Evolutionary conservation across 1,140 invertebrate genomes (phyloP).

Genomic region (Pachypeltis micranthus): DNA sequence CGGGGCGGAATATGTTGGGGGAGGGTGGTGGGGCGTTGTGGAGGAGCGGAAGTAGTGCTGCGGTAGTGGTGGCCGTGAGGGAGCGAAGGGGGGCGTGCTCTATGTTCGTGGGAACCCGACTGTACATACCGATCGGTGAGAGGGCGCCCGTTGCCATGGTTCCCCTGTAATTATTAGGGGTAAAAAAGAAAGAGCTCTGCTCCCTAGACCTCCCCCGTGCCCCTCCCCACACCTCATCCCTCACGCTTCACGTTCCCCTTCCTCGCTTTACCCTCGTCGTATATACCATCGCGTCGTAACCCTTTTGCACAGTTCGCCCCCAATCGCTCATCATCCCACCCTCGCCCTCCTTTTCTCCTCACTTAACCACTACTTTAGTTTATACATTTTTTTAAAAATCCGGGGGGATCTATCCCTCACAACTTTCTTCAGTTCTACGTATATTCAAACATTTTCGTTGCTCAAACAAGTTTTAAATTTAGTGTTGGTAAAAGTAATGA

Average conservation of each 20-base stretch:
- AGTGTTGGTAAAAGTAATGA: too few species aligned
- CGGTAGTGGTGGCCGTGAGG: neutral
- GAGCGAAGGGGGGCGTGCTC: neutral
- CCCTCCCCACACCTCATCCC: neutral
- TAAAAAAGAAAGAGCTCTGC: slow-evolving; percentile 17
- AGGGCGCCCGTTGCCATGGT: slow-evolving; percentile 14
- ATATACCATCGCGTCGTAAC: too few species aligned
- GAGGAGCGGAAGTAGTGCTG: neutral
- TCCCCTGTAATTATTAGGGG: slow-evolving; percentile 19
- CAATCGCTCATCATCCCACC: too few species aligned
- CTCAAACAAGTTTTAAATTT: too few species aligned
- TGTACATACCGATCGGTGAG: slow-evolving; percentile 16
- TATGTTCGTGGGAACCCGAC: slow-evolving; percentile 6
- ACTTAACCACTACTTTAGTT: too few species aligned
- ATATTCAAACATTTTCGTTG: too few species aligned
- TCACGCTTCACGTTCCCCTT: neutral
- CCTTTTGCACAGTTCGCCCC: too few species aligned
- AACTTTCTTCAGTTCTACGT: too few species aligned
- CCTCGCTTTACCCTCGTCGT: too few species aligned
- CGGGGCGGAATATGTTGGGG: neutral
- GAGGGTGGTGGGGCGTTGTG: neutral
- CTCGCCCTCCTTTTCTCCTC: too few species aligned
- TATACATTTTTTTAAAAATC: too few species aligned
- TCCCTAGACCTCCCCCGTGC: neutral
- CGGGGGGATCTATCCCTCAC: too few species aligned